Conservation (phyloP, 2,888 invertebrate species). For the Meteorus cinctellus region DNA sequence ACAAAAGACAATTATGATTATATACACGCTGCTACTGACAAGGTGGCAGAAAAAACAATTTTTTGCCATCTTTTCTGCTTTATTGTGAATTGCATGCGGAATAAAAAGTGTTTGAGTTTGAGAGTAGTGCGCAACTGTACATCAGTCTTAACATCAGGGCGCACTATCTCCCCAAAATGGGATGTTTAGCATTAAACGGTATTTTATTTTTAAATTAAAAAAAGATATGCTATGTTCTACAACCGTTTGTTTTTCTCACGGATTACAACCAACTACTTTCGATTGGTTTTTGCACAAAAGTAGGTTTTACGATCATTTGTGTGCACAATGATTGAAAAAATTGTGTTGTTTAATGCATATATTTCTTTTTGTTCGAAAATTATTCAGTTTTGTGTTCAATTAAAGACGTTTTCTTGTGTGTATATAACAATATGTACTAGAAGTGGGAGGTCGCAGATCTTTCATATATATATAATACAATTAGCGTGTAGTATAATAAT, state of each 20-base stretch:
- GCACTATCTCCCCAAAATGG: slow-evolving; percentile 70
- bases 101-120: slow-evolving; percentile 44
- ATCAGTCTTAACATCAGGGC: slow-evolving; percentile 74
- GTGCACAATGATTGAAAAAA: slow-evolving; percentile 53
- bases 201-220: slow-evolving; percentile 32
- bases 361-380: slow-evolving; percentile 25
- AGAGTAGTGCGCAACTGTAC: slow-evolving; percentile 74
- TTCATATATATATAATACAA: slow-evolving; percentile 72
- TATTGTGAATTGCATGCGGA: slow-evolving; percentile 25
- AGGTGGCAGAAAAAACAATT: slow-evolving; percentile 1
- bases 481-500: slow-evolving; percentile 67
- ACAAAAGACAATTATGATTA: slow-evolving; percentile 27
- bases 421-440: slow-evolving; percentile 67
- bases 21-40: slow-evolving; percentile 22
- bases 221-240: slow-evolving; percentile 34
- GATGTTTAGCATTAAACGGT: slow-evolving; percentile 56
- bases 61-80: slow-evolving; percentile 15
- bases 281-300: slow-evolving; percentile 5
- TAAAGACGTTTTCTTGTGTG: slow-evolving; percentile 45
- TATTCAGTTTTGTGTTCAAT: slow-evolving; percentile 28
- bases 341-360: slow-evolving; percentile 40
- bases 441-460: slow-evolving; percentile 70
- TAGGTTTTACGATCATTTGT: slow-evolving; percentile 36
- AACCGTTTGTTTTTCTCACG: slow-evolving; percentile 39
- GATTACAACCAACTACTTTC: slow-evolving; percentile 32